Evolutionary conservation across 2,888 invertebrate species (phyloP).

Genomic region (Sericinus montela): DNA sequence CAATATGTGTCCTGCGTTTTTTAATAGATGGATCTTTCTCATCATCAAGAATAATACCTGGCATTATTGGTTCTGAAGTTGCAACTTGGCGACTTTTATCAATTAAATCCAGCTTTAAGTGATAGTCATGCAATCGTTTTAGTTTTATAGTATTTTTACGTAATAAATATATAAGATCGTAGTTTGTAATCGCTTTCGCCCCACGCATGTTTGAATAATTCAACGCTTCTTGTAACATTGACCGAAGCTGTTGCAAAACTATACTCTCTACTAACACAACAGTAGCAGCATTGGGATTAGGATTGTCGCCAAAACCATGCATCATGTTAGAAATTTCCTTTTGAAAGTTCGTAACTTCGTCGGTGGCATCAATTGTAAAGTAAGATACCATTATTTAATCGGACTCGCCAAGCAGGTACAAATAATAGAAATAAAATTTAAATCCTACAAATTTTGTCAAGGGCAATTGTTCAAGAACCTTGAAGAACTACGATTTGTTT

Average conservation of each 20-base stretch:
- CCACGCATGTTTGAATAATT: constrained; percentile 82
- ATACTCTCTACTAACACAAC: constrained; percentile 91
- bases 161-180: constrained; percentile 90
- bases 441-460: too few relatives aligned
- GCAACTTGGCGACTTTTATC: constrained; percentile 48
- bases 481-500: too few relatives aligned
- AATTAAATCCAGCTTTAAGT: constrained; percentile 78
- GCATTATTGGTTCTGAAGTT: constrained; percentile 40
- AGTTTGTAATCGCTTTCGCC: constrained; percentile 75
- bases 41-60: constrained; percentile 63
- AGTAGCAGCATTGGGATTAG: constrained; percentile 88
- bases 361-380: constrained; percentile 49
- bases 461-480: too few relatives aligned
- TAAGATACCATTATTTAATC: constrained; percentile 53
- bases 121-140: constrained; percentile 86
- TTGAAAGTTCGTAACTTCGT: constrained; percentile 67
- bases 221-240: constrained; percentile 86
- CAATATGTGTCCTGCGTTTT: constrained; percentile 63
- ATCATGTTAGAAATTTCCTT: constrained; percentile 91
- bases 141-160: constrained; percentile 89
- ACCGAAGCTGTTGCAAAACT: constrained; percentile 88
- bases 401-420: not conserved
- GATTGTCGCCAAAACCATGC: constrained; percentile 96
- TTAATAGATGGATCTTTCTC: constrained; percentile 72
- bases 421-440: too few relatives aligned